A percentile compares a stretch with the other conserved stretches of the same genome.
phyloP scores from a whole-genome alignment of 1,140 invertebrate species.

The Leptopilina clavipes region DNA sequence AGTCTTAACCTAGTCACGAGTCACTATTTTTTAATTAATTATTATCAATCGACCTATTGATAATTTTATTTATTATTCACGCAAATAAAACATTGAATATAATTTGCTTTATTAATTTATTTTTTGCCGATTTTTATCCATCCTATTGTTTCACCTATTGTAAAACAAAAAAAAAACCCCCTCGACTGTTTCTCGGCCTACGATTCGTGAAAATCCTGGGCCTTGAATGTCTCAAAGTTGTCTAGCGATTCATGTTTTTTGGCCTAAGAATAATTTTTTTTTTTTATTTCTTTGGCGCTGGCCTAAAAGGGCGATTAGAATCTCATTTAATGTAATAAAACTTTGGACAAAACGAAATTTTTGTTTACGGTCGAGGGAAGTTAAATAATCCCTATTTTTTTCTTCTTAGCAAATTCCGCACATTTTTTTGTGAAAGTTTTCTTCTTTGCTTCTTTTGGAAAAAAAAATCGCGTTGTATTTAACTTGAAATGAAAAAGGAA shows the following conservation, averaged over 20 bases:
- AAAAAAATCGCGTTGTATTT: slow-evolving; percentile 3
- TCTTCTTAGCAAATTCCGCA: too few relatives aligned
- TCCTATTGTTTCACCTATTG: background rate
- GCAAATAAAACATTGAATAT: slow-evolving; percentile 70
- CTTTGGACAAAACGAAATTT: background rate
- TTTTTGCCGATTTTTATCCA: background rate
- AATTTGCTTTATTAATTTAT: slow-evolving; percentile 31
- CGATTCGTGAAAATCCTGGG: background rate
- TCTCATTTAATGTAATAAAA: background rate
- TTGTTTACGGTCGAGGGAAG: background rate
- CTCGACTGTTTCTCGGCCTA: slow-evolving; percentile 27
- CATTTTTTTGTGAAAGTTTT: background rate
- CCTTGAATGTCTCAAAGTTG: slow-evolving; percentile 7
- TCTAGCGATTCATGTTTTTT: background rate
- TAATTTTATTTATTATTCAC: slow-evolving; percentile 74
- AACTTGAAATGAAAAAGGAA: background rate
- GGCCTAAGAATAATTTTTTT: slow-evolving; percentile 16
- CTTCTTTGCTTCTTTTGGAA: background rate
- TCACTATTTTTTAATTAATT: slow-evolving; percentile 74
- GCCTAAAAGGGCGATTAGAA: background rate
- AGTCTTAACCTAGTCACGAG: slow-evolving; percentile 76
- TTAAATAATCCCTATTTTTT: background rate
- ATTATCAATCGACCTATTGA: slow-evolving; percentile 68
- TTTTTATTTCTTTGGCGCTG: background rate
- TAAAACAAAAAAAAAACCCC: background rate